Evolutionary conservation across 2,888 invertebrate species (phyloP).

Genomic region (Megastigmus dorsalis): DNA sequence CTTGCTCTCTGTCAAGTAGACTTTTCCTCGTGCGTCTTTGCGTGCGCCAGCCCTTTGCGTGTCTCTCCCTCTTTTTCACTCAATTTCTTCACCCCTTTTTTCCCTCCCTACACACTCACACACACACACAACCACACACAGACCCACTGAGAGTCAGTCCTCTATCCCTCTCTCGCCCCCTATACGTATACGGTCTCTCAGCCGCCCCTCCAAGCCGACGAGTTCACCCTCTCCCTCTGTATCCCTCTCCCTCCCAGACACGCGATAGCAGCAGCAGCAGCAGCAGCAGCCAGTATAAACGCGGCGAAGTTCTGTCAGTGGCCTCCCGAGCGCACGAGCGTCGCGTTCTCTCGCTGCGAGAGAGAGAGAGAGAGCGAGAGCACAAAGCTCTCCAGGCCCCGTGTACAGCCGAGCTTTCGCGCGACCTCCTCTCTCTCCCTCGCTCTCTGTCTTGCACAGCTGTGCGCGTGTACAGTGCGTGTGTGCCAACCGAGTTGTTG

Average conservation of each 20-base stretch:
- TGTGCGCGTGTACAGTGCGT: not conserved
- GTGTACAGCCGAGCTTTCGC: not conserved
- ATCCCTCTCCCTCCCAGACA: constrained; percentile 53
- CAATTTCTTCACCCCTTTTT: constrained; percentile 48
- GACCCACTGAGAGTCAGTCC: too few relatives aligned
- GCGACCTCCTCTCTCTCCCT: too few relatives aligned
- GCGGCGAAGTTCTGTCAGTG: constrained; percentile 65
- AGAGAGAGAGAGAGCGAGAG: too few relatives aligned
- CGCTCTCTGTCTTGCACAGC: too few relatives aligned
- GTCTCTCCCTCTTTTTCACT: constrained; percentile 7
- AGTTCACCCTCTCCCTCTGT: constrained; percentile 54
- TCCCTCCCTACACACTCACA: too few relatives aligned
- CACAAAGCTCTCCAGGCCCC: not conserved
- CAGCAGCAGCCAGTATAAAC: constrained; percentile 18
- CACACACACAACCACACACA: too few relatives aligned
- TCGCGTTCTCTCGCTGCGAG: not conserved
- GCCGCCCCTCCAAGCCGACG: constrained; percentile 51
- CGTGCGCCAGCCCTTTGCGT: not conserved
- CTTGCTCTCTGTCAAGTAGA: not conserved
- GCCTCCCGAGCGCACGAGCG: constrained; percentile 63
- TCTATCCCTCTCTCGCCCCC: constrained; percentile 44
- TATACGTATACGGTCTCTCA: constrained; percentile 48
- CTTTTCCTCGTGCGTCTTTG: not conserved
- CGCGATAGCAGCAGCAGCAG: constrained; percentile 38
- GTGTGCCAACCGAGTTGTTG: not conserved